Evolutionary conservation across 2,888 invertebrate species (phyloP), one percentile per base, ranked within the genome.

Genomic region (Serrognathus titanus): DNA sequence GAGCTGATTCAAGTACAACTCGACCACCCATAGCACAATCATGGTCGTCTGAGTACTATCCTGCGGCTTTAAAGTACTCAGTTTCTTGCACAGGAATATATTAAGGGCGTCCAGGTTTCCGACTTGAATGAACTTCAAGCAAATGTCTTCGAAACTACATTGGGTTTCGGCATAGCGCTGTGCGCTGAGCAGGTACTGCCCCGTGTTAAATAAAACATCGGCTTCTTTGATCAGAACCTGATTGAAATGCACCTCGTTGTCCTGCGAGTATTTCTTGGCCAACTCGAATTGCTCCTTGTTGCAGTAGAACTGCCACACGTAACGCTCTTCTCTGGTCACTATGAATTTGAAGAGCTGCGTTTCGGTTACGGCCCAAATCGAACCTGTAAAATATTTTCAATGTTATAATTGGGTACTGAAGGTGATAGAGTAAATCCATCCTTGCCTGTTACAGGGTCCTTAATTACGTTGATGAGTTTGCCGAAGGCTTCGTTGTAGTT

Each of bases 1-100:
- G 55, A 98, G 81, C 76, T 95, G 90, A 53, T 90, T 92, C 62
- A 97, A 81, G 75, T 90, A 96, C 35, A 99, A 80, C 76, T 99
- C 98, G 0, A 94, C 86, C 65, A 97, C 83, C 97, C 98, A 99
- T 53, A 96, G 85, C 0, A 97, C 91, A 38, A 99, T 82, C 86
- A 97, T 92, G 0, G 96, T 94, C 48, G 92, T 87, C 69, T 95
- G 90, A 0, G 95, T 92, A 70, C 89, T 89, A 63, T 96, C 94
- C 66, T 86, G 85, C 1, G 83, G 78, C 36, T 83, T 83, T 10
- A 94, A 74, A 31, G 85, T 83, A 16, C 88, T 87, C 51, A 98
- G 78, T 75, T 96, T 93, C 75, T 85, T 89, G 53, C 85, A 83
- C n/a, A 98, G 80, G 72, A 94, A 97, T 9, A 88, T 85, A 78